Evolutionary conservation across 2,797 vertebrate genomes (phyloP).

Genomic region (Sciurus carolinensis): DNA sequence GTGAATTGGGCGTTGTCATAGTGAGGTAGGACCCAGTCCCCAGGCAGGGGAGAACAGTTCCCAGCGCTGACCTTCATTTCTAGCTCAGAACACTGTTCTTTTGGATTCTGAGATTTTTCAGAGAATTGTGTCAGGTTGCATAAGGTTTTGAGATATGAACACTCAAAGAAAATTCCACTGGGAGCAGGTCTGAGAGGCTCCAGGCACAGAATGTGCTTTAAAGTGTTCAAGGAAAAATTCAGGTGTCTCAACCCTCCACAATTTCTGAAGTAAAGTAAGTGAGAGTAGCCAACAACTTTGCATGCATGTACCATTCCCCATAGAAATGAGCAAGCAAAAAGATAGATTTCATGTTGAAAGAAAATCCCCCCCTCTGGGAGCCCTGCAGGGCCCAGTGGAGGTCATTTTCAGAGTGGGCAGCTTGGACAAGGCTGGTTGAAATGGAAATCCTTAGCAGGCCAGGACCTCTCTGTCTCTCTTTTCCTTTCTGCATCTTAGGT

Average conservation of each 20-base stretch:
- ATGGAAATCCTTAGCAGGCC: slow-evolving; percentile 38
- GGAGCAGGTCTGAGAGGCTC: slow-evolving; percentile 67
- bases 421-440: slow-evolving; percentile 35
- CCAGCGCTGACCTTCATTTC: slow-evolving; percentile 68
- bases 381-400: background rate
- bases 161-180: slow-evolving; percentile 75
- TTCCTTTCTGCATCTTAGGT: slow-evolving; percentile 68
- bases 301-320: background rate
- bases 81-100: slow-evolving; percentile 64
- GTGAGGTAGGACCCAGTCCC: slow-evolving; percentile 57
- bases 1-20: slow-evolving; percentile 62
- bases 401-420: slow-evolving; percentile 1
- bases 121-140: slow-evolving; percentile 80
- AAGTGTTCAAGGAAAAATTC: slow-evolving; percentile 78
- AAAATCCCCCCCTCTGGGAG: background rate
- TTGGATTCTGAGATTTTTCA: slow-evolving; percentile 71
- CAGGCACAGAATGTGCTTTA: slow-evolving; percentile 56
- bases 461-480: background rate
- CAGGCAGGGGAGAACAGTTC: slow-evolving; percentile 28
- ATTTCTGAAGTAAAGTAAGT: slow-evolving; percentile 67
- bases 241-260: slow-evolving; percentile 71
- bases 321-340: slow-evolving; percentile 52
- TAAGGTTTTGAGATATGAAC: slow-evolving; percentile 71
- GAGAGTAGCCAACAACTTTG: slow-evolving; percentile 44
- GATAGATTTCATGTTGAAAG: slow-evolving; percentile 35